Base-by-base conservation (phyloP, 2,113 vertebrate genomes). In the Corythoichthys haematopterus region DNA sequence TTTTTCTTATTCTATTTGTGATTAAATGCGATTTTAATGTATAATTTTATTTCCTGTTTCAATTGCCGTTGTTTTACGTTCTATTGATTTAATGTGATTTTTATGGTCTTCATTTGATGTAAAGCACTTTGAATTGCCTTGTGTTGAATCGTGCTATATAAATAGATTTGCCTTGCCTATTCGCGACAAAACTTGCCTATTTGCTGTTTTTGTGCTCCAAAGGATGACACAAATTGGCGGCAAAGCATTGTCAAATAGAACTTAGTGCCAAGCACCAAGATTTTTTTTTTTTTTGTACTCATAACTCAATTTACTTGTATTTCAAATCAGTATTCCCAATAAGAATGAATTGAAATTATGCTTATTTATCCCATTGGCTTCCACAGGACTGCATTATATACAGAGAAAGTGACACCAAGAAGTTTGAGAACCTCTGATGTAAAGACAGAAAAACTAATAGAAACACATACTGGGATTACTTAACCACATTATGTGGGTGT, bases 401-500 rank as follows among this genome's bases (percentile, higher is more conserved):
- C 40, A 43, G 9, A 28, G 20, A 28, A 28, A 28, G 20, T 28
- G 20, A 28, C 20, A 43, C 4, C 40, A 43, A 43, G 1, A 43
- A 5, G 6, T 43, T 2, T 43, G 40, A 6, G 6, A 43, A 43
- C 9, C 3, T 43, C 40, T 8, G 40, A 55, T 7, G 28, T 3
- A 55, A 33, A 10, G 8, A 33, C 28, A 33, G 20, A 28, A 55
- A 58, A 45, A 50, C 28, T 43, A 51, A 48, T 13, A 57, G 1
- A 46, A 7, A 9, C 50, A 35, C 45, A 45, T n/a, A 38, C 65
- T 58, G 65, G 64, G 64, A 53, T 65, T 53, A 65, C 64, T 37
- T 53, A 43, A 53, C 50, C 40, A 43, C 40, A 43, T 2, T 43
- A 43, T 43, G 40, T 43, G 40, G 52, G 63, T 58, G 56, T 57